Percentiles rank a stretch among this genome's conserved stretches.
These are phyloP conservation scores for Campaea margaritaria DNA, from an alignment of 2,888 invertebrate species.

Conservation along the genomic window DNA sequence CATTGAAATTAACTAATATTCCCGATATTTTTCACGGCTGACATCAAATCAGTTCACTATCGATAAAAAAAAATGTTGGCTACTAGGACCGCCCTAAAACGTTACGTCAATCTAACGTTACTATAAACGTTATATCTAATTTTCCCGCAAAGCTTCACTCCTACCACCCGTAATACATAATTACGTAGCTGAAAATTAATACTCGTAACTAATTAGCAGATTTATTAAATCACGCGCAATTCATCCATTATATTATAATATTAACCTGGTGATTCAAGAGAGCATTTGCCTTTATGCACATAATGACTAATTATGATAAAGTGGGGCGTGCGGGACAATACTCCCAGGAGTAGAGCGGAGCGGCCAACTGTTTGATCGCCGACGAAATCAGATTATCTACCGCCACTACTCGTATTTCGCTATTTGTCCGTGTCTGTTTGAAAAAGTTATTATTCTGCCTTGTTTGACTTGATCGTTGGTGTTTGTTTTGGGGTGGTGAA, in stretches of 20 bases:
- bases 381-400: slow-evolving; percentile 50
- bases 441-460: slow-evolving; percentile 33
- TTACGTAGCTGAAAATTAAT: slow-evolving; percentile 4
- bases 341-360: slow-evolving; percentile 40
- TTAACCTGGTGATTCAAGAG: background rate
- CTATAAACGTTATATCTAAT: background rate
- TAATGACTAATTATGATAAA: slow-evolving; percentile 45
- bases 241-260: background rate
- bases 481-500: slow-evolving; percentile 22
- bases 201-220: slow-evolving; percentile 5
- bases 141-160: background rate
- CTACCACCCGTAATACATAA: background rate
- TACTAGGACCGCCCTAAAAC: background rate
- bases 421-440: slow-evolving; percentile 38
- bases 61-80: background rate
- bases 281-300: background rate
- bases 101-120: background rate
- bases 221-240: slow-evolving; percentile 4
- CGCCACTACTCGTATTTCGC: slow-evolving; percentile 22
- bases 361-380: slow-evolving; percentile 47
- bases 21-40: too few relatives aligned
- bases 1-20: too few relatives aligned
- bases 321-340: slow-evolving; percentile 37
- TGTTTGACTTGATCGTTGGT: slow-evolving; percentile 33
- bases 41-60: too few relatives aligned